A percentile compares a stretch with the other conserved stretches of the same genome.
Evolutionary conservation across 2,113 vertebrate species (phyloP).

Genomic region (Dipodomys merriami): DNA sequence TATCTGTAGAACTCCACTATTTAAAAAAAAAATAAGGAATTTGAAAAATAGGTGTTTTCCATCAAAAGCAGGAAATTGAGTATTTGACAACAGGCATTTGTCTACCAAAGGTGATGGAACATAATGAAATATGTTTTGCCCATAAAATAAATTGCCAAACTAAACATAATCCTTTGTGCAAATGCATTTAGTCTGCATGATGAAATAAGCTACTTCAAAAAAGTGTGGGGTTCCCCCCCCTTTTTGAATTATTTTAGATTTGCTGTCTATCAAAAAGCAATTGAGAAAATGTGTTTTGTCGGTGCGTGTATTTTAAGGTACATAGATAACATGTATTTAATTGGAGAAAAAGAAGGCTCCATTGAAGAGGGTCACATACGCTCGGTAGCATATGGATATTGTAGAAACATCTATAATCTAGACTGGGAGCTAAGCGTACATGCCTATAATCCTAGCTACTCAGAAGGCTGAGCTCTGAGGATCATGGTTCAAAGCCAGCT

Average conservation of each 20-base stretch:
- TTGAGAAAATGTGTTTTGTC: conserved; percentile 77
- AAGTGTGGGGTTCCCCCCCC: conserved; percentile 71
- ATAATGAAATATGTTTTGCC: conserved; percentile 88
- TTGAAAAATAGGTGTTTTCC: conserved; percentile 82
- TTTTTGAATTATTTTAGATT: conserved; percentile 86
- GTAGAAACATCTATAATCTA: conserved; percentile 11
- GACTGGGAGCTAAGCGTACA: no score
- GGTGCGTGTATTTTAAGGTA: conserved; percentile 74
- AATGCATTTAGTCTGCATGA: conserved; percentile 83
- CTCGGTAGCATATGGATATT: conserved; percentile 48
- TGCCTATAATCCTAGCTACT: no score
- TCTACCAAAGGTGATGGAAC: conserved; percentile 86
- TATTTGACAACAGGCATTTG: conserved; percentile 88
- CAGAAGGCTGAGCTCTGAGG: no score
- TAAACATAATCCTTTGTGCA: conserved; percentile 87
- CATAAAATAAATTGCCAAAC: conserved; percentile 90
- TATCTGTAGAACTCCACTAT: conserved; percentile 51
- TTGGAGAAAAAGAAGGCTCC: conserved; percentile 42
- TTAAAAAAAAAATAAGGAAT: conserved; percentile 76
- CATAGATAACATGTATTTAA: conserved; percentile 79
- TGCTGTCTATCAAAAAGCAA: conserved; percentile 83
- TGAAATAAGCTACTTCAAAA: conserved; percentile 85
- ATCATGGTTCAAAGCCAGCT: no score
- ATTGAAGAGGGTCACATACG: conserved; percentile 44
- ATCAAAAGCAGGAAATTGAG: conserved; percentile 83